These are phyloP conservation scores for Sarotherodon lohbergeri DNA, from an alignment of 2,113 vertebrate genomes.

Conservation along the genomic window DNA sequence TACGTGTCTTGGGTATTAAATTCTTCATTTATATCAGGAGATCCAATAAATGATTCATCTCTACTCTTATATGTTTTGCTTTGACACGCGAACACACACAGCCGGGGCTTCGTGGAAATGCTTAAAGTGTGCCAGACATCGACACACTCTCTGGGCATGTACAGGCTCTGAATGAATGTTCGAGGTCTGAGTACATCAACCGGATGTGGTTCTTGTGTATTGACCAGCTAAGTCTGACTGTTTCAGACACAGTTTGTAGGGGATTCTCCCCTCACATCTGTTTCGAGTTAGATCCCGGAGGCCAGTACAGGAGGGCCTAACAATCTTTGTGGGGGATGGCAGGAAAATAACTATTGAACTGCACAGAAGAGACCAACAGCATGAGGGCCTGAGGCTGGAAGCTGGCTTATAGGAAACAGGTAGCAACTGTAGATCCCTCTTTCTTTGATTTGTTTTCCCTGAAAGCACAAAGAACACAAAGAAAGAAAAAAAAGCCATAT, in stretches of 20 bases:
- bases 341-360: conserved; percentile 1
- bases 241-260: background rate
- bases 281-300: conserved; percentile 51
- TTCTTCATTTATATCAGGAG: background rate
- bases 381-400: background rate
- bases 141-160: background rate
- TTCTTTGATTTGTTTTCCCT: background rate
- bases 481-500: background rate
- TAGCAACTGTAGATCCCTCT: background rate
- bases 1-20: background rate
- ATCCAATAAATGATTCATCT: background rate
- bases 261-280: conserved; percentile 58
- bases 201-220: conserved; percentile 19
- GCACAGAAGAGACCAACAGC: background rate
- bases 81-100: background rate
- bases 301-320: conserved; percentile 24
- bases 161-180: background rate
- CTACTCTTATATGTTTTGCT: background rate
- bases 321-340: conserved; percentile 50
- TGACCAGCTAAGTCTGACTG: conserved; percentile 32
- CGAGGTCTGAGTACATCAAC: background rate
- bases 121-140: background rate
- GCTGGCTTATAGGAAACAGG: background rate
- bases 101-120: background rate
- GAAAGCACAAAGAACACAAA: background rate